Percentiles rank a stretch among this genome's conserved stretches.
Evolutionary conservation across 2,888 invertebrate genomes (phyloP).

Genomic region (Chaetogeoica ovagalla): DNA sequence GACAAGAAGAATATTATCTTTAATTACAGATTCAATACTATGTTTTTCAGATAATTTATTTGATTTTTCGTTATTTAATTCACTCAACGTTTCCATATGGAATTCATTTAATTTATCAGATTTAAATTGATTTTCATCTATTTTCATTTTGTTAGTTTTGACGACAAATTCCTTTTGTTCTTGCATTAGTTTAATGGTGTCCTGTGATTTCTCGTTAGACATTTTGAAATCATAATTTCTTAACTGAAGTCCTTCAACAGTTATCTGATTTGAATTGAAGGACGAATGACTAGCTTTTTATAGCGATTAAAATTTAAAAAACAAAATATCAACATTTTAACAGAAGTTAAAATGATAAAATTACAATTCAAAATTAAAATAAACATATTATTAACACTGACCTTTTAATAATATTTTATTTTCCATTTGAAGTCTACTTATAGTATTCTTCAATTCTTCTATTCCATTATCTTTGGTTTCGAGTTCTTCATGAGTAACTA

Average conservation of each 20-base stretch:
- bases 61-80: conserved; percentile 43
- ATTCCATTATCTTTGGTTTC: conserved; percentile 66
- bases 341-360: not conserved
- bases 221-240: conserved; percentile 2
- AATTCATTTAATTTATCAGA: conserved; percentile 23
- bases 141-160: conserved; percentile 12
- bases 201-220: conserved; percentile 16
- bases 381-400: not conserved
- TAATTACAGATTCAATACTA: conserved; percentile 49
- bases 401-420: conserved; percentile 47
- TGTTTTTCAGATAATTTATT: conserved; percentile 46
- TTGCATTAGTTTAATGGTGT: not conserved
- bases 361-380: conserved; percentile 10
- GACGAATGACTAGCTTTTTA: conserved; percentile 46
- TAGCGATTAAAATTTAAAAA: conserved; percentile 5
- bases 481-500: conserved; percentile 78
- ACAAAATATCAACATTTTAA: not conserved
- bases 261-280: conserved; percentile 33
- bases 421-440: conserved; percentile 53
- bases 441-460: conserved; percentile 54
- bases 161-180: conserved; percentile 21
- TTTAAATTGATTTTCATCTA: conserved; percentile 29
- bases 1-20: conserved; percentile 40
- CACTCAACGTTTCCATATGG: conserved; percentile 32
- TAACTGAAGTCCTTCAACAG: conserved; percentile 10